A percentile compares a stretch with the other conserved stretches of the same genome.
Conservation (phyloP, 2,888 invertebrate genomes). For the Ophion slaviceki region DNA sequence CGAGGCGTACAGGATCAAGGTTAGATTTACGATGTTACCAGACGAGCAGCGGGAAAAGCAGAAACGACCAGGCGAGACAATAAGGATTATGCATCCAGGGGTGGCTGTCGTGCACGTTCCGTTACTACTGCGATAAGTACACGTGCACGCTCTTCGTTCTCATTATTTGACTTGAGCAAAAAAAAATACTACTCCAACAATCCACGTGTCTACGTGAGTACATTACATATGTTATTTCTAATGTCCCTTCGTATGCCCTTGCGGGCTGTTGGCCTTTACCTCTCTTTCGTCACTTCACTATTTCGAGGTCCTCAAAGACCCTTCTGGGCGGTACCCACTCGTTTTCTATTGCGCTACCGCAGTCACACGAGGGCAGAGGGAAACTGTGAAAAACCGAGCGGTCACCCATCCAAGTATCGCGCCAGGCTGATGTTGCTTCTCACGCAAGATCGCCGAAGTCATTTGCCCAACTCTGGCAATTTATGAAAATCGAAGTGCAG, state of each 20-base stretch:
- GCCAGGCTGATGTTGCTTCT: too few relatives aligned
- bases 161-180: background rate
- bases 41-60: background rate
- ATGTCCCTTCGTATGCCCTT: too few relatives aligned
- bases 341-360: background rate
- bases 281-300: too few relatives aligned
- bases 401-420: background rate
- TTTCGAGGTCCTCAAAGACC: too few relatives aligned
- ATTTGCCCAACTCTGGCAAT: too few relatives aligned
- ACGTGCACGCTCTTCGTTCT: slow-evolving; percentile 9
- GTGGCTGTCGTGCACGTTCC: slow-evolving; percentile 14
- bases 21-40: slow-evolving; percentile 45
- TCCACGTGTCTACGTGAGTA: background rate
- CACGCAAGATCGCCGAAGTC: too few relatives aligned
- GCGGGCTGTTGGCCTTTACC: too few relatives aligned
- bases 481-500: too few relatives aligned
- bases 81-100: slow-evolving; percentile 33
- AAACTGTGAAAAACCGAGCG: background rate
- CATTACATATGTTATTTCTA: too few relatives aligned
- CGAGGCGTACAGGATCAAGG: slow-evolving; percentile 45
- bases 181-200: background rate
- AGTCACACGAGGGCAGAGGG: too few relatives aligned
- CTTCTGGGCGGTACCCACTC: background rate
- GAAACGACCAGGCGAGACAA: slow-evolving; percentile 14
- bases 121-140: background rate